These are phyloP conservation scores for Danaus melanippus DNA, from an alignment of 1,140 invertebrate species.

Conservation along the genomic window DNA sequence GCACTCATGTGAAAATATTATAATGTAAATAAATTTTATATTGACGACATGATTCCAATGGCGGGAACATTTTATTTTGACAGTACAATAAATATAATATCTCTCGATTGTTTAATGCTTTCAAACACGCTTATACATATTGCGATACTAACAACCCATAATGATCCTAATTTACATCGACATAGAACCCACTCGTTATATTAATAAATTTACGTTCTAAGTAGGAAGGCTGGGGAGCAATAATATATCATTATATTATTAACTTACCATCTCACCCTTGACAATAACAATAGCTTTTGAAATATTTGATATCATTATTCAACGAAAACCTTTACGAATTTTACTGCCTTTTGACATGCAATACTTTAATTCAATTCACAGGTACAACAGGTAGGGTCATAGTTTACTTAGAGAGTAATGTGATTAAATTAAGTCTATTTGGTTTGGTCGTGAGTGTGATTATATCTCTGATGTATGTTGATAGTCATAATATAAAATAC, in stretches of 20 bases:
- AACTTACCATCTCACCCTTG: slow-evolving; percentile 70
- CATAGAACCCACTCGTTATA: slow-evolving; percentile 12
- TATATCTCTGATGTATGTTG: slow-evolving; percentile 46
- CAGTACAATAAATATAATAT: slow-evolving; percentile 54
- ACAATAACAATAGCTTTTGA: slow-evolving; percentile 65
- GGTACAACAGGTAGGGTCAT: slow-evolving; percentile 55
- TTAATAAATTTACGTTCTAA: slow-evolving; percentile 22
- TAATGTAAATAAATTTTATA: slow-evolving; percentile 11
- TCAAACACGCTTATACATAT: slow-evolving; percentile 12
- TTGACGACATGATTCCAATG: slow-evolving; percentile 9
- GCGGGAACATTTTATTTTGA: slow-evolving; percentile 54
- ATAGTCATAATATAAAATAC: slow-evolving; percentile 30
- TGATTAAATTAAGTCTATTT: slow-evolving; percentile 40
- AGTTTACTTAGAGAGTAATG: slow-evolving; percentile 37
- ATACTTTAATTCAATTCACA: slow-evolving; percentile 61
- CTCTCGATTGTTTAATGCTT: slow-evolving; percentile 38
- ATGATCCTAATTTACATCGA: slow-evolving; percentile 19
- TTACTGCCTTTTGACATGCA: slow-evolving; percentile 62
- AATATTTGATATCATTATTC: slow-evolving; percentile 65
- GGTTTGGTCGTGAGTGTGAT: slow-evolving; percentile 52
- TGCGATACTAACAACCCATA: slow-evolving; percentile 15
- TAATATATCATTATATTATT: slow-evolving; percentile 70
- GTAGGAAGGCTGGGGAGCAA: slow-evolving; percentile 42
- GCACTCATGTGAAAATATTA: not conserved
- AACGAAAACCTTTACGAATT: slow-evolving; percentile 34